Percentiles rank a stretch among this genome's conserved stretches.
Evolutionary conservation across 1,140 invertebrate species (phyloP).

Genomic region (Drosophila gunungcola): DNA sequence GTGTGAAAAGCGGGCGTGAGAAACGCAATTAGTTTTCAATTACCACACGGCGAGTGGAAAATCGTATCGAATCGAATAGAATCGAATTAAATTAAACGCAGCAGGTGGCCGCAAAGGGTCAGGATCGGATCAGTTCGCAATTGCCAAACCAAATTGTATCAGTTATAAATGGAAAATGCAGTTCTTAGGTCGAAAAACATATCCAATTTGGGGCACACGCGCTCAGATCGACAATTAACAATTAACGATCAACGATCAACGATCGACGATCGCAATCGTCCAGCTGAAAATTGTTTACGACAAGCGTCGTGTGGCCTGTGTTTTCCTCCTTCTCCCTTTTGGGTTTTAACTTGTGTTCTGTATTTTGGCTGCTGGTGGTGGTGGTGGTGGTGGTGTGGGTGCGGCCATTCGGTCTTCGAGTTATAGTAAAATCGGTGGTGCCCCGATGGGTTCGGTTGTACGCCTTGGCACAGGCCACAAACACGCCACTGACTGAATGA

Average conservation of each 20-base stretch:
- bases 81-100: background rate
- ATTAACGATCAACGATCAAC: constrained; percentile 19
- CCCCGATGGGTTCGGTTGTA: constrained; percentile 5
- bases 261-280: constrained; percentile 26
- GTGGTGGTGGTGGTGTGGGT: constrained; percentile 12
- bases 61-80: constrained; percentile 1
- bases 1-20: constrained; percentile 61
- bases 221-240: constrained; percentile 15
- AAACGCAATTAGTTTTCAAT: constrained; percentile 65
- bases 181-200: background rate
- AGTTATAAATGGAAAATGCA: constrained; percentile 27
- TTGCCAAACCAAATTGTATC: constrained; percentile 31
- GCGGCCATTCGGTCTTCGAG: constrained; percentile 3
- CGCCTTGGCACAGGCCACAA: constrained; percentile 20
- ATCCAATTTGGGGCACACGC: constrained; percentile 36
- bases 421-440: constrained; percentile 3
- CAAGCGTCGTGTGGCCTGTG: constrained; percentile 13
- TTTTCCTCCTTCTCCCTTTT: background rate
- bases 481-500: constrained; percentile 46
- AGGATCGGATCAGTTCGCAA: constrained; percentile 50
- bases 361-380: constrained; percentile 6
- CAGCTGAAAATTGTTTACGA: constrained; percentile 58
- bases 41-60: constrained; percentile 5
- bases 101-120: constrained; percentile 43
- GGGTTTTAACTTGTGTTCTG: background rate